Evolutionary conservation across 2,113 vertebrate species (phyloP).

Genomic region (Scomber japonicus): DNA sequence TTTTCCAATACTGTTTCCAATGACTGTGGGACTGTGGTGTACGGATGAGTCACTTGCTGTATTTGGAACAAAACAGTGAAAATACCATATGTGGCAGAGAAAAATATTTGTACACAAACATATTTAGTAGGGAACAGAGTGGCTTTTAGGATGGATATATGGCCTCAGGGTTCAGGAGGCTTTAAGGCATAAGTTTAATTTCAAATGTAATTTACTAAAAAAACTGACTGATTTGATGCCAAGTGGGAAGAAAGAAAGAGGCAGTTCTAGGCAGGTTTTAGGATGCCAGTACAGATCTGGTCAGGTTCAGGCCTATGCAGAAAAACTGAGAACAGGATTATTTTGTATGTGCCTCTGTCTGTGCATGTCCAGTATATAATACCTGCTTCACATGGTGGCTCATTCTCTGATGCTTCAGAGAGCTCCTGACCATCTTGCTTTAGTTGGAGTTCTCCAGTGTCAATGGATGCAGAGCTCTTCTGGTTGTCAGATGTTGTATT

Average conservation of each 20-base stretch:
- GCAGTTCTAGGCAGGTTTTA: too few relatives aligned
- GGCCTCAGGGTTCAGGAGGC: not conserved
- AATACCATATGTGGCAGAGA: too few relatives aligned
- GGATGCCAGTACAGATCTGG: not conserved
- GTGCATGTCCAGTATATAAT: not conserved
- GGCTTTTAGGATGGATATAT: not conserved
- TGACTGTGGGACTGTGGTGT: too few relatives aligned
- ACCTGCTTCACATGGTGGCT: constrained; percentile 50
- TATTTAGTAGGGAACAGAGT: too few relatives aligned
- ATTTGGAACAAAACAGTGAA: too few relatives aligned
- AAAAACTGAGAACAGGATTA: not conserved
- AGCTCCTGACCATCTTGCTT: constrained; percentile 34
- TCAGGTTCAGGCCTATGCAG: not conserved
- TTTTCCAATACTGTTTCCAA: too few relatives aligned
- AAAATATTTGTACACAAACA: too few relatives aligned
- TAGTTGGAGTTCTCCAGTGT: constrained; percentile 28
- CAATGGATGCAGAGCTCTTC: constrained; percentile 33
- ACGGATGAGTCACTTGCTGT: too few relatives aligned
- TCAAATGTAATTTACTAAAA: too few relatives aligned
- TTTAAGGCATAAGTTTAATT: too few relatives aligned
- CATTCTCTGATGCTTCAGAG: constrained; percentile 34
- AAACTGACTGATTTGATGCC: too few relatives aligned
- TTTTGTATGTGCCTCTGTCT: not conserved
- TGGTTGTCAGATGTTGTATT: constrained; percentile 26
- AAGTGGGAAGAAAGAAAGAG: too few relatives aligned